phyloP scores from a whole-genome alignment of 2,113 vertebrate genomes.

The Leptobrachium ailaonicum region DNA sequence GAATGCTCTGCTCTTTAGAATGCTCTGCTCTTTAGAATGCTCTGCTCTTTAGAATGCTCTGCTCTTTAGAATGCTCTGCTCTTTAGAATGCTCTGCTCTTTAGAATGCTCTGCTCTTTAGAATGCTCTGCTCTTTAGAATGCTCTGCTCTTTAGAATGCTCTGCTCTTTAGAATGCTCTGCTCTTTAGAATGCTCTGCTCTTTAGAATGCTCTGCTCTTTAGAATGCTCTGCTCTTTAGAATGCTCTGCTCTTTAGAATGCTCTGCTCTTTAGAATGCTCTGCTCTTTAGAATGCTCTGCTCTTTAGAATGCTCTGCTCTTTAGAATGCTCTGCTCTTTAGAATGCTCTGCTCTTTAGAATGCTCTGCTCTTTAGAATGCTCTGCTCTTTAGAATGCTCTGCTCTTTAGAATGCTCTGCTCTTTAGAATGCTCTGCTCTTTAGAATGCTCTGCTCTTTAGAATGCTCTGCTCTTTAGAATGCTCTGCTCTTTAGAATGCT shows the following conservation, averaged over 20 bases:
- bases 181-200: neutral
- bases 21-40: neutral
- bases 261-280: neutral
- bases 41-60: neutral
- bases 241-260: neutral
- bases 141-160: neutral
- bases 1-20: neutral
- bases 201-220: neutral
- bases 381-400: neutral
- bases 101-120: neutral
- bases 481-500: neutral
- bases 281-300: neutral
- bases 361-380: neutral
- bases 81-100: neutral
- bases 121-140: neutral
- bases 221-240: neutral
- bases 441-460: neutral
- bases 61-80: neutral
- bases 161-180: neutral
- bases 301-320: neutral
- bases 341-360: neutral
- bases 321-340: neutral
- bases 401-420: neutral
- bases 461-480: neutral
- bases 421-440: neutral